Base-by-base conservation (phyloP, 2,797 vertebrate species). In the Rhinella marina region DNA sequence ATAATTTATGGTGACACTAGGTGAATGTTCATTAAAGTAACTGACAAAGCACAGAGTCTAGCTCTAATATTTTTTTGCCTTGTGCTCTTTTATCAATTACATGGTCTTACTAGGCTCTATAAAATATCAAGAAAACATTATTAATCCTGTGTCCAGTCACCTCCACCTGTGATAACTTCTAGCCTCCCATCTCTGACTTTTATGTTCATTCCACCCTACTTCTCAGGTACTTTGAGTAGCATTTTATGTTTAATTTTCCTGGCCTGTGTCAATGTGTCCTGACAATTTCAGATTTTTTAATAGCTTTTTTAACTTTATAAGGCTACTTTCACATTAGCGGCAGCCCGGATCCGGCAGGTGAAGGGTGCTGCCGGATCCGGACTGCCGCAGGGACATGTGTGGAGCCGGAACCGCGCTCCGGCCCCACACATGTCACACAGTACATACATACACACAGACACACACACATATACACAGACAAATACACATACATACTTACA, bases 1-100 rank as follows among this genome's bases (percentile, higher is more conserved):
- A 70, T 82, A 82, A 82, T 27, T 70, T 82, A 27, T 68, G 70
- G 48, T 54, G 64, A 82, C 81, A 70, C 48, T 70, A 82, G 81
- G 81, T 27, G 81, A 82, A 52, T 82, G 64, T 70, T 82, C 64
- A 82, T 70, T 82, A 82, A 70, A 41, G 62, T 70, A 82, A 52
- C 61, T 70, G 48, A 82, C 48, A 50, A 68, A 27, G 62, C 50
- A 82, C 50, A 50, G n/a, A 70, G 64, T 64, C 64, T 82, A 70
- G 50, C n/a, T 66, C 48, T 82, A 82, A 82, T 82, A 82, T 82
- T 82, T 82, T 81, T 70, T 27, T 52, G 25, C 48, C 81, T 29
- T 82, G 27, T 54, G 64, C 48, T 82, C 64, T 68, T 70, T 19
- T 19, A 68, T 68, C 64, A 82, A 54, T 82, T 68, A 56, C n/a